Evolutionary conservation across 1,140 invertebrate species (phyloP).

Genomic region (Homalodisca vitripennis): DNA sequence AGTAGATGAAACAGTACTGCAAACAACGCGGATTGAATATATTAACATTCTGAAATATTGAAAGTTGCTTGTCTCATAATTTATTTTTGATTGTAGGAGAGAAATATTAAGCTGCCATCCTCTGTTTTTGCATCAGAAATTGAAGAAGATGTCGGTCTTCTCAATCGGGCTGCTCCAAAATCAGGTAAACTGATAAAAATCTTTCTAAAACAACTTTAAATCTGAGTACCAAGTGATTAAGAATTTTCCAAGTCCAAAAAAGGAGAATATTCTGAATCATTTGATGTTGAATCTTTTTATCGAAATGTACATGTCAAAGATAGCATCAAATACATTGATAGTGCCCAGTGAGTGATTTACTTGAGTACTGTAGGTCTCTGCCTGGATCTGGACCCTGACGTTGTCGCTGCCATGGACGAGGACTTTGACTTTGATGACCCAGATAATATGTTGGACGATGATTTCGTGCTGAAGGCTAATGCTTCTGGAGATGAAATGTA

Average conservation of each 20-base stretch:
- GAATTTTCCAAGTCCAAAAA: too few species aligned
- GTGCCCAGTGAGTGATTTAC: too few species aligned
- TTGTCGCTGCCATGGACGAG: slow-evolving; percentile 90
- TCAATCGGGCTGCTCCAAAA: slow-evolving; percentile 83
- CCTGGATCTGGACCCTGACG: slow-evolving; percentile 87
- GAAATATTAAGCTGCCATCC: slow-evolving; percentile 73
- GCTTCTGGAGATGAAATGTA: slow-evolving; percentile 40
- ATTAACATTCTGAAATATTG: background rate
- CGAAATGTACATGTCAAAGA: too few species aligned
- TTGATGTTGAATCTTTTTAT: too few species aligned
- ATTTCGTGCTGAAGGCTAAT: slow-evolving; percentile 84
- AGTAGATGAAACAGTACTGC: background rate
- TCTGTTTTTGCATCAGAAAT: slow-evolving; percentile 89
- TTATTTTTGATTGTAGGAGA: slow-evolving; percentile 26
- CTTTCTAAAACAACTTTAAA: too few species aligned
- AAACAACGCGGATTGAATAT: background rate
- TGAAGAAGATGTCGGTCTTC: slow-evolving; percentile 83
- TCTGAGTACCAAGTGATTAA: too few species aligned
- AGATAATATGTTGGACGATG: slow-evolving; percentile 84
- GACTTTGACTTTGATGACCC: slow-evolving; percentile 85
- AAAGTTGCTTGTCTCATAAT: too few species aligned
- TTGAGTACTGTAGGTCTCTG: slow-evolving; percentile 65
- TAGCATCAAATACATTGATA: too few species aligned
- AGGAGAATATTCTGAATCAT: too few species aligned
- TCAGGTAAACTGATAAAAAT: too few species aligned